Evolutionary conservation across 2,797 vertebrate genomes (phyloP).

Genomic region (Anguilla marmorata): DNA sequence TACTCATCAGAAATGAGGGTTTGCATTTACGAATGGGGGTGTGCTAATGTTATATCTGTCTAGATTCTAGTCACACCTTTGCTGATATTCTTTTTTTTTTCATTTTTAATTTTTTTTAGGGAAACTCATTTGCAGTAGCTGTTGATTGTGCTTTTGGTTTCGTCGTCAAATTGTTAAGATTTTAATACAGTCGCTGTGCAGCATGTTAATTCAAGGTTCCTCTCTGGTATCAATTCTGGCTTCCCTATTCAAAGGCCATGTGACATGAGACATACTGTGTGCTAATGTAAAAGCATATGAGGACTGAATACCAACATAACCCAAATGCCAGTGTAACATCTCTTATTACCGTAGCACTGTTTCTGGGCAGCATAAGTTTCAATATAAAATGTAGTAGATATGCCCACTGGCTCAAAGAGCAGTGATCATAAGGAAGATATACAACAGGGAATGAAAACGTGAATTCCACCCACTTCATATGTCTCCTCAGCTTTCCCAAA

Average conservation of each 20-base stretch:
- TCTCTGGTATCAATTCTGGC: not conserved
- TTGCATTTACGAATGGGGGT: not conserved
- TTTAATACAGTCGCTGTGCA: not conserved
- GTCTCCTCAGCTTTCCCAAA: not conserved
- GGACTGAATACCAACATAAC: not conserved
- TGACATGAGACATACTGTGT: not conserved
- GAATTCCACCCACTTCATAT: not conserved
- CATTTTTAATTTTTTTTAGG: not conserved
- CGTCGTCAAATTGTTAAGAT: not conserved
- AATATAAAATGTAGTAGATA: not conserved
- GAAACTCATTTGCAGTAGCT: not conserved
- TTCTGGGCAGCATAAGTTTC: not conserved
- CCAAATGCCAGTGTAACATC: not conserved
- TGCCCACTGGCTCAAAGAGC: not conserved
- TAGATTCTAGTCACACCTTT: not conserved
- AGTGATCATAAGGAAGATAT: not conserved
- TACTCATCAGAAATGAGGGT: not conserved
- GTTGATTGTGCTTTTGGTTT: not conserved
- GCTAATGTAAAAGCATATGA: not conserved
- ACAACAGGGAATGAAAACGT: not conserved
- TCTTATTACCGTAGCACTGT: not conserved
- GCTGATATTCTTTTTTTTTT: not conserved
- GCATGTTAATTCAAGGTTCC: not conserved
- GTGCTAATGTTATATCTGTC: not conserved
- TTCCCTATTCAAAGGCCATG: not conserved